Base-by-base conservation (phyloP, 2,888 invertebrate species). In the Sphaerophoria taeniata region DNA sequence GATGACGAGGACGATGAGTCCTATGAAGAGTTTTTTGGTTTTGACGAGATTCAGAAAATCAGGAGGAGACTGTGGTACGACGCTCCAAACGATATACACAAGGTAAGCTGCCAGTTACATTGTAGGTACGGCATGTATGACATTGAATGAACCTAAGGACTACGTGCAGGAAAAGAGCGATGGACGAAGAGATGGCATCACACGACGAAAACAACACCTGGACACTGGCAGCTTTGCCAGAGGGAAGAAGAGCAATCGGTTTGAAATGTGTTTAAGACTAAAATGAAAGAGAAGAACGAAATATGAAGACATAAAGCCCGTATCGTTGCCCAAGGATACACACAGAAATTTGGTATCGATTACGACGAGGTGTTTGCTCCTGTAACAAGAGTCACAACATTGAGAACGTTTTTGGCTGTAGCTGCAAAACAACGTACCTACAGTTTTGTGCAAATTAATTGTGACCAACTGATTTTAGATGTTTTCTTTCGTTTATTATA, bases 191-290 rank as follows among this genome's bases (percentile, higher is more conserved):
- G 56, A 56, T 56, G 56, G 56, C 12, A 56, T 12, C 34, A 33
- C 56, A 56, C 7, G 34, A 0, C n/a, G 34, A 7, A 36, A 6
- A 56, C n/a, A 11, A 56, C 12, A 56, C 56, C 3, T 56, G 56
- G 56, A 14, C 56, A n/a, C 56, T 56, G 14, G 34, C 7, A 4
- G 6, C 56, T n/a, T 56, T 56, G 34, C 56, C 56, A 16, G 12
- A 47, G 49, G 70, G 65, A 47, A 24, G 70, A 69, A 63, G 69
- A 69, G 61, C 73, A 24, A 9, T 72, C 34, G 58, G 24, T 16
- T 45, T 39, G 3, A 45, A 34, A 36, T 67, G 67, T 67, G 24
- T 53, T 49, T 34, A 67, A 67, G 36, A 3, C 24, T 36, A 67
- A 34, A 9, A 6, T 0, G 39, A 7, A 83, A 36, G 73, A 73